A percentile compares a stretch with the other conserved stretches of the same genome.
phyloP scores from a whole-genome alignment of 2,113 vertebrate genomes.

The Trachemys scripta region DNA sequence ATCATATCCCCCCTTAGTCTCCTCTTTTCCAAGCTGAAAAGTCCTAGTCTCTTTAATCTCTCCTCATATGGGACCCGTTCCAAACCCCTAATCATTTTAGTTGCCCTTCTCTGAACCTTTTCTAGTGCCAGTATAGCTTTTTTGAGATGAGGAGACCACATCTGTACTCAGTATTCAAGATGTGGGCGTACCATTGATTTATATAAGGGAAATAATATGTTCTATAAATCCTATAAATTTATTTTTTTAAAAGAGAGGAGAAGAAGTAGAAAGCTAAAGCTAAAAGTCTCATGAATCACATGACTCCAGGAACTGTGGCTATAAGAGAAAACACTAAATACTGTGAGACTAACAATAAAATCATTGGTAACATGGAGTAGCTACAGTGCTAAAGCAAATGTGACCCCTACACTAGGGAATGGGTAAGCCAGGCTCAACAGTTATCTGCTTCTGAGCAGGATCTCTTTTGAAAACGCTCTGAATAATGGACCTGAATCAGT shows the following conservation, averaged over 20 bases:
- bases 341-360: not conserved
- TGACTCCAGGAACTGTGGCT: not conserved
- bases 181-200: no score
- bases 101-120: no score
- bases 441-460: constrained; percentile 1
- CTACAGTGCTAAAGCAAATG: not conserved
- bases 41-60: no score
- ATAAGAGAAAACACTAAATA: not conserved
- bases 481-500: not conserved
- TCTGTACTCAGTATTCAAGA: no score
- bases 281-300: not conserved
- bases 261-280: not conserved
- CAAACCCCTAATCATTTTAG: no score
- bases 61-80: no score
- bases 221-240: not conserved
- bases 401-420: not conserved
- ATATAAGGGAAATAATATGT: no score
- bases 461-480: constrained; percentile 20
- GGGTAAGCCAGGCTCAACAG: not conserved
- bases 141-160: no score
- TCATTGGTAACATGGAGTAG: not conserved
- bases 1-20: no score
- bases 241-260: not conserved
- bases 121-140: no score
- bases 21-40: no score